phyloP scores from a whole-genome alignment of 2,113 vertebrate genomes.

The Oreochromis aureus region DNA sequence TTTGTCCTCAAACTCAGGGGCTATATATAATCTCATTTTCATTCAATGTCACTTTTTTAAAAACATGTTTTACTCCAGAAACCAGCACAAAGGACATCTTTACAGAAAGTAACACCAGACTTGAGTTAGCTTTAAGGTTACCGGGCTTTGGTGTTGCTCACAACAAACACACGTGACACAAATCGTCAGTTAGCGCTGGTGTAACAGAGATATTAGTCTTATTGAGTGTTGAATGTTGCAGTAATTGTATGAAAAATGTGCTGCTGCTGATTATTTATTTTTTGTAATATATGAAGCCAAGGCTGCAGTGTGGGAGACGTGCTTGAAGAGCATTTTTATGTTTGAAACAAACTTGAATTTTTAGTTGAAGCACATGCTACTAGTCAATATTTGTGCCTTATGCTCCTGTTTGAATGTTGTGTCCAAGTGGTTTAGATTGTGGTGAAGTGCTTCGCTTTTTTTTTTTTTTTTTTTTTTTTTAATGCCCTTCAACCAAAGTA shows the following conservation, averaged over 20 bases:
- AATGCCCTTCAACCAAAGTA: slow-evolving; percentile 61
- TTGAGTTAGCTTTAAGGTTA: not conserved
- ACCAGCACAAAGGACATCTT: slow-evolving; percentile 27
- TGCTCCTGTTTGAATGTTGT: slow-evolving; percentile 52
- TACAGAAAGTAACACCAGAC: not conserved
- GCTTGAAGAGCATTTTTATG: slow-evolving; percentile 15
- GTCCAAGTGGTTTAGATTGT: slow-evolving; percentile 37
- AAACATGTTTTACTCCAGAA: slow-evolving; percentile 3
- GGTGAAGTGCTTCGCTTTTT: slow-evolving; percentile 47
- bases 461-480: not conserved
- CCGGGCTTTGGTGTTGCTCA: not conserved
- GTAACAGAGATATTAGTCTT: not conserved
- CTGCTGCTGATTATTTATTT: slow-evolving; percentile 36
- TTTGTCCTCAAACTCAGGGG: slow-evolving; percentile 67
- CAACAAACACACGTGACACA: not conserved
- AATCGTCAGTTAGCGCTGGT: not conserved
- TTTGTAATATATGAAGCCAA: slow-evolving; percentile 32
- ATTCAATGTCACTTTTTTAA: not conserved
- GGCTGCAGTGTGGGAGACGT: slow-evolving; percentile 7
- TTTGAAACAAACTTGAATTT: slow-evolving; percentile 41
- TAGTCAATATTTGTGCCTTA: slow-evolving; percentile 73
- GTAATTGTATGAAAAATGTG: slow-evolving; percentile 6
- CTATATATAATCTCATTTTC: slow-evolving; percentile 21
- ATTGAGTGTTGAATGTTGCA: slow-evolving; percentile 6
- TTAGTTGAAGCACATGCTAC: slow-evolving; percentile 40